These are phyloP conservation scores for Galerucella calmariensis DNA, from an alignment of 2,888 invertebrate genomes.

Conservation along the genomic window DNA sequence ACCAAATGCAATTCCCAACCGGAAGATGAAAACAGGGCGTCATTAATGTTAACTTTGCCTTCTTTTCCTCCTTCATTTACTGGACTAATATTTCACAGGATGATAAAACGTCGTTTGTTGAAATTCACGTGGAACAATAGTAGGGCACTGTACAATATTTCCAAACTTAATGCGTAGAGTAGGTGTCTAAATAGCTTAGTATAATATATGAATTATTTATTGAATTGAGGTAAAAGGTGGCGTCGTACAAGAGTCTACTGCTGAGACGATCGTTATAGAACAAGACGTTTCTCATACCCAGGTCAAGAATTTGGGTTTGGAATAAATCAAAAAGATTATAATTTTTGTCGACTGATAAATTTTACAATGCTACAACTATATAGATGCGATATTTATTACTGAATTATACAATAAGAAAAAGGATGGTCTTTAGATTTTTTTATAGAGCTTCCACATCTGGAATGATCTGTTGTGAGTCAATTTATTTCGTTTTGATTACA, in stretches of 20 bases:
- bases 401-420: background rate
- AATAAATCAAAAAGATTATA: background rate
- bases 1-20: too few relatives aligned
- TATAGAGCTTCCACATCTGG: too few relatives aligned
- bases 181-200: conserved; percentile 22
- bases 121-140: conserved; percentile 1
- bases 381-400: background rate
- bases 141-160: conserved; percentile 21
- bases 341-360: background rate
- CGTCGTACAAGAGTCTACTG: background rate
- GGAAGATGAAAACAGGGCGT: too few relatives aligned
- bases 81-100: background rate
- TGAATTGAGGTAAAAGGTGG: background rate
- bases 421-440: background rate
- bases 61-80: too few relatives aligned
- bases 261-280: background rate
- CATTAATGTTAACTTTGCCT: too few relatives aligned
- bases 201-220: conserved; percentile 23
- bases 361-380: background rate
- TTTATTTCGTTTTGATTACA: too few relatives aligned
- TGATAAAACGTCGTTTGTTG: background rate
- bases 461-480: too few relatives aligned
- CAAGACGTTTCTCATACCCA: background rate
- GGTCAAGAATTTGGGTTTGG: background rate
- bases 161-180: conserved; percentile 10